Base-by-base conservation (phyloP, 2,797 vertebrate species). In the Squalus acanthias region DNA sequence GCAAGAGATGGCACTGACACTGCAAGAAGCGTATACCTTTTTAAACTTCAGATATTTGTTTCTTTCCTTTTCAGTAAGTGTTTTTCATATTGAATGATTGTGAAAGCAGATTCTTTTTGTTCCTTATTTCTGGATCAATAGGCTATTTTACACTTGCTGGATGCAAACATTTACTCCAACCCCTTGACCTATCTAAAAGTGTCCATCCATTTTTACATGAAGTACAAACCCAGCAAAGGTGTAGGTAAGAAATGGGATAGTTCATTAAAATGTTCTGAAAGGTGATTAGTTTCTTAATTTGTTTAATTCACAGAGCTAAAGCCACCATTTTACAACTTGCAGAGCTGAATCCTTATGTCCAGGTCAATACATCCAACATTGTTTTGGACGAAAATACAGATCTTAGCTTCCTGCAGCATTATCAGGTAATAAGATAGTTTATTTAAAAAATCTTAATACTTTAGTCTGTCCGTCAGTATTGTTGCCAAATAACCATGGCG, bases 281-380 rank as follows among this genome's bases (percentile, higher is more conserved):
- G 20, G 7, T 93, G 53, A 88, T 67, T 67, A 50, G 65, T 88
- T 96, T 88, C 39, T 96, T 72, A 29, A 72, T 96, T 26, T 85
- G 33, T 96, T 96, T 96, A 46, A 96, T 88, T 96, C 33, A 17
- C 97, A 99, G 99, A 97, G 99, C 98, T 96, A 99, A 99, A 97
- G 98, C 99, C 46, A 98, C 99, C 0, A 98, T 98, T 97, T 97
- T 98, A 72, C 98, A 97, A 82, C 98, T 99, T 96, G 98, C 99
- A 96, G 99, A 99, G 97, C 97, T 99, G 96, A 99, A 99, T 97
- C 99, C 99, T 0, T 99, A 99, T 79, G 99, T 99, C 96, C 98
- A 98, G 89, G 98, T 99, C 96, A 98, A 98, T 96, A 97, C 98
- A 93, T 99, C 98, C 7, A 98, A 97, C 96, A 96, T 97, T 89